phyloP scores from a whole-genome alignment of 1,140 invertebrate species.

The Scaptomyza pallida region DNA sequence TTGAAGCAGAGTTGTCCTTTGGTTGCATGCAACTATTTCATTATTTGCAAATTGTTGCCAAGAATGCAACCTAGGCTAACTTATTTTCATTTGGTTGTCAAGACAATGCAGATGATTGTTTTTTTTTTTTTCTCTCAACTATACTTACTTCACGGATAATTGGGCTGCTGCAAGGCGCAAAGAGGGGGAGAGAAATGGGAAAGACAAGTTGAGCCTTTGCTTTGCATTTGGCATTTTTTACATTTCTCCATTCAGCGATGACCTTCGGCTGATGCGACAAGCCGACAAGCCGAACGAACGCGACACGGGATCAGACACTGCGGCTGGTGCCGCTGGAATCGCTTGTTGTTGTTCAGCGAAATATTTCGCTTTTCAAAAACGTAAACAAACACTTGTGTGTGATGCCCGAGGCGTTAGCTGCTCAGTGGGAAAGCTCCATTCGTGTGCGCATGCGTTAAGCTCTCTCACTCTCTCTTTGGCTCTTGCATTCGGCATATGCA shows the following conservation, averaged over 20 bases:
- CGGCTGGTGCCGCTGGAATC: conserved; percentile 2
- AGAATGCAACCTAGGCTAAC: conserved; percentile 12
- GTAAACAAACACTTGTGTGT: conserved; percentile 77
- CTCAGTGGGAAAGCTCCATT: conserved; percentile 33
- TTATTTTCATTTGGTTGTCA: conserved; percentile 41
- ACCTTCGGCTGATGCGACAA: conserved; percentile 32
- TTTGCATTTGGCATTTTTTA: conserved; percentile 43
- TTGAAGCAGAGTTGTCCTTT: conserved; percentile 1
- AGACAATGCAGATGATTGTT: conserved; percentile 7
- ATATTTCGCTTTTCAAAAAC: conserved; percentile 51
- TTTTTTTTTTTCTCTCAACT: no score
- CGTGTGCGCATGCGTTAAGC: conserved; percentile 37
- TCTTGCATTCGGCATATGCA: conserved; percentile 28
- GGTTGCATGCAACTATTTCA: conserved; percentile 32
- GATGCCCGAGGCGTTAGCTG: not conserved
- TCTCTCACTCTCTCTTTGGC: conserved; percentile 4
- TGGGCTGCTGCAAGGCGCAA: not conserved
- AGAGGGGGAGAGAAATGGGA: no score
- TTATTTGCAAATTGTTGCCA: conserved; percentile 30
- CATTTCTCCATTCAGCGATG: conserved; percentile 5
- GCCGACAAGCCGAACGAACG: no score
- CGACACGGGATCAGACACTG: conserved; percentile 2
- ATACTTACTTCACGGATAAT: conserved; percentile 21
- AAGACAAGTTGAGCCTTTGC: conserved; percentile 8
- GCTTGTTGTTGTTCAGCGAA: conserved; percentile 12